Evolutionary conservation across 2,113 vertebrate genomes (phyloP).

Genomic region (human (Homo sapiens)): DNA sequence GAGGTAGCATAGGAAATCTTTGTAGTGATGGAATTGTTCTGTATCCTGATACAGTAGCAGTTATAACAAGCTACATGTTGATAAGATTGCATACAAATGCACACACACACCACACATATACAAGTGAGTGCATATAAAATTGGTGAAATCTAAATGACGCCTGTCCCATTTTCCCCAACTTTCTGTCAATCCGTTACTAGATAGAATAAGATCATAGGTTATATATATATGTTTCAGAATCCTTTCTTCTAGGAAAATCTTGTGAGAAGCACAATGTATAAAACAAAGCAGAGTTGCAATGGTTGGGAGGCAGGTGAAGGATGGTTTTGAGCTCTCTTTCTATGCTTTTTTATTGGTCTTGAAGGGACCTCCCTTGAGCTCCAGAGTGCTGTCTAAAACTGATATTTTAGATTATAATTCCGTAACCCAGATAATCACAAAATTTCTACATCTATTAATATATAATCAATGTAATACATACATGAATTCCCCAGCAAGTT

Average conservation of each 20-base stretch:
- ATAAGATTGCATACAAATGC: not conserved
- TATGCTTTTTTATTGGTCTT: not conserved
- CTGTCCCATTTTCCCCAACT: not conserved
- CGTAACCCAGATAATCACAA: not conserved
- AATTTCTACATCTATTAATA: not conserved
- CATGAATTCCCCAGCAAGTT: not conserved
- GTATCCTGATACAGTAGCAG: not conserved
- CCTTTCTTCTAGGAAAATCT: not conserved
- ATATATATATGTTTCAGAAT: not conserved
- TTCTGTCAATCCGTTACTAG: not conserved
- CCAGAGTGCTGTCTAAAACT: not conserved
- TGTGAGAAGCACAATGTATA: not conserved
- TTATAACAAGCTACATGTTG: not conserved
- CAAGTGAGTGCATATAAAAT: not conserved
- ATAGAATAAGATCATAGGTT: too few relatives aligned
- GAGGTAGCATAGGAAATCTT: not conserved
- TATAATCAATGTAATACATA: not conserved
- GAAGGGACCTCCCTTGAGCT: not conserved
- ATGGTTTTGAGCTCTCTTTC: not conserved
- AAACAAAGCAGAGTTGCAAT: not conserved
- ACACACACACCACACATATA: not conserved
- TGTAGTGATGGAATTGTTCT: not conserved
- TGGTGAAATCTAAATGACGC: not conserved
- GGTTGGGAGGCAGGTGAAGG: not conserved
- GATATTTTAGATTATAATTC: not conserved